Evolutionary conservation across 2,113 vertebrate genomes (phyloP).

Genomic region (Boleophthalmus pectinirostris): DNA sequence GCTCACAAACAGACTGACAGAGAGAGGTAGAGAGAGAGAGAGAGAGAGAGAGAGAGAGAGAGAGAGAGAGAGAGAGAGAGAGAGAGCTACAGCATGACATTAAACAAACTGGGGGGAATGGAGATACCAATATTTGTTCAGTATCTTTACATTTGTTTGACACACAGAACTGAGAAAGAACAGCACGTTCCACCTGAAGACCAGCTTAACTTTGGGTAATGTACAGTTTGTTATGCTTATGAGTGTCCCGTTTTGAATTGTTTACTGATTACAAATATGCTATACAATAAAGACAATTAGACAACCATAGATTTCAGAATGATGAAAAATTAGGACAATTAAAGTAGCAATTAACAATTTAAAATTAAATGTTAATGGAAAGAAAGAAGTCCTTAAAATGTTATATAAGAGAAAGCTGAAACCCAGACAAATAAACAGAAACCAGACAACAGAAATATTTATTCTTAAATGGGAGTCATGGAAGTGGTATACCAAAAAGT

Average conservation of each 20-base stretch:
- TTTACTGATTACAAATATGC: not conserved
- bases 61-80: not conserved
- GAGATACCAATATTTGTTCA: slow-evolving; percentile 27
- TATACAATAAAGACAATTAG: not conserved
- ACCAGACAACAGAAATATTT: too few species aligned
- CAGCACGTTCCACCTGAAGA: not conserved
- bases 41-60: slow-evolving; percentile 3
- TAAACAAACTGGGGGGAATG: slow-evolving; percentile 43
- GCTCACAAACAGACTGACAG: not conserved
- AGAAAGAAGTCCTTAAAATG: too few species aligned
- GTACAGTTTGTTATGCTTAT: not conserved
- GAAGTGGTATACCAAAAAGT: not conserved
- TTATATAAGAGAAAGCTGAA: too few species aligned
- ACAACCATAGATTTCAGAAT: not conserved
- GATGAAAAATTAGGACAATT: too few species aligned
- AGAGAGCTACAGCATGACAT: slow-evolving; percentile 19
- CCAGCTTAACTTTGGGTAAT: slow-evolving; percentile 40
- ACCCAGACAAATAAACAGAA: too few species aligned
- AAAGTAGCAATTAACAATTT: too few species aligned
- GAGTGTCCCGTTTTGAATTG: not conserved
- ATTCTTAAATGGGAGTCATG: not conserved
- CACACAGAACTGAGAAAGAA: not conserved
- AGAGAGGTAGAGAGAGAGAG: slow-evolving; percentile 8
- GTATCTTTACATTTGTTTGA: slow-evolving; percentile 17
- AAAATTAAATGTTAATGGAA: too few species aligned